Evolutionary conservation across 2,888 invertebrate genomes (phyloP).

Genomic region (Plusia festucae): DNA sequence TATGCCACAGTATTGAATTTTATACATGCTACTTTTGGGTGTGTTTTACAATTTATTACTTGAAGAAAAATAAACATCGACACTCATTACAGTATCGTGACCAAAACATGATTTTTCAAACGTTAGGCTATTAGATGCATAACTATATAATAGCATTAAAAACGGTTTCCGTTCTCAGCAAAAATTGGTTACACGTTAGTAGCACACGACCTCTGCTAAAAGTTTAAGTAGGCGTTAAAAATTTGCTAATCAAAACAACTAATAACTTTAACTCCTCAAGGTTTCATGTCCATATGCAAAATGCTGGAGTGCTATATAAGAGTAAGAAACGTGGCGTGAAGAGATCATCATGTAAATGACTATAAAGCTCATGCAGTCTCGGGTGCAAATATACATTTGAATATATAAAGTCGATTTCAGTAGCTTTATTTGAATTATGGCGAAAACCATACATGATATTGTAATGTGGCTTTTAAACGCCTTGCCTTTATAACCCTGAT

Average conservation of each 20-base stretch:
- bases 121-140: not conserved
- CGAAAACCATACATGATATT: not conserved
- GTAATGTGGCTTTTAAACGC: not conserved
- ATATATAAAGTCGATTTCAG: slow-evolving; percentile 44
- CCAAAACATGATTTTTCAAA: not conserved
- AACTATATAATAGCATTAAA: not conserved
- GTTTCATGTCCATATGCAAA: slow-evolving; percentile 42
- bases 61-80: not conserved
- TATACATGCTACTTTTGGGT: slow-evolving; percentile 51
- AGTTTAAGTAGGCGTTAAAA: slow-evolving; percentile 51
- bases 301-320: slow-evolving; percentile 27
- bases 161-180: slow-evolving; percentile 5
- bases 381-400: slow-evolving; percentile 53
- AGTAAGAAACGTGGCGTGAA: slow-evolving; percentile 61
- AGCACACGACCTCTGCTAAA: slow-evolving; percentile 32
- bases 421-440: not conserved
- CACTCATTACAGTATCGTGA: not conserved
- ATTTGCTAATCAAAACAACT: slow-evolving; percentile 43
- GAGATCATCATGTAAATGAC: slow-evolving; percentile 67
- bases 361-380: slow-evolving; percentile 41
- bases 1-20: slow-evolving; percentile 59
- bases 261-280: slow-evolving; percentile 50
- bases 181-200: slow-evolving; percentile 20
- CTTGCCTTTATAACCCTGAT: not conserved
- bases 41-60: slow-evolving; percentile 27